Percentiles rank a stretch among this genome's conserved stretches.
phyloP scores from a whole-genome alignment of 2,113 vertebrate species.

The Cichladusa arquata region DNA sequence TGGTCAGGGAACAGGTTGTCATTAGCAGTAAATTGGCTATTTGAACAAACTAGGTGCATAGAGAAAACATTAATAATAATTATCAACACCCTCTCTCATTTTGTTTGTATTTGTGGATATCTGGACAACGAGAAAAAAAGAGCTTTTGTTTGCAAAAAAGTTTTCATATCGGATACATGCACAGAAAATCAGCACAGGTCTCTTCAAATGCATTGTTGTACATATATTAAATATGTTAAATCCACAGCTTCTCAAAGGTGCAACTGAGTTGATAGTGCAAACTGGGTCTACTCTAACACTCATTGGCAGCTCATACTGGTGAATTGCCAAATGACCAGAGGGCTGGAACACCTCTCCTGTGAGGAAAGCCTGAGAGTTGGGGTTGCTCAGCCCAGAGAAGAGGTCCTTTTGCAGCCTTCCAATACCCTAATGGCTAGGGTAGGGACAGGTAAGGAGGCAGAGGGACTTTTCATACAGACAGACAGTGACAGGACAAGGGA shows the following conservation, averaged over 20 bases:
- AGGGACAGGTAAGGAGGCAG: neutral
- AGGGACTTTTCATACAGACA: neutral
- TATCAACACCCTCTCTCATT: neutral
- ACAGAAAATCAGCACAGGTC: neutral
- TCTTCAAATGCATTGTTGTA: neutral
- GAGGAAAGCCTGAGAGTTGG: neutral
- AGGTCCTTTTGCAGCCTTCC: neutral
- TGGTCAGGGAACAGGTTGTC: neutral
- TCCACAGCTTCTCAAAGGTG: neutral
- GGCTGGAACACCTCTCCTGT: neutral
- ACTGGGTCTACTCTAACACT: neutral
- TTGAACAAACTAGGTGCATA: neutral
- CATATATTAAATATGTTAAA: neutral
- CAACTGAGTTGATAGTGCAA: neutral
- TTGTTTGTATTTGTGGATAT: neutral
- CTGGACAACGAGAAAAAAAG: neutral
- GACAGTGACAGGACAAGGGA: neutral
- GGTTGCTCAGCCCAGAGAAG: neutral
- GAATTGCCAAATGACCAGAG: neutral
- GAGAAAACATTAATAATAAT: neutral
- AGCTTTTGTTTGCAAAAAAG: neutral
- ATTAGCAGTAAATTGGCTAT: neutral
- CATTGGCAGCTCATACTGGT: neutral
- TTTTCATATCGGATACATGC: accelerated
- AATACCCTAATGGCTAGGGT: neutral